Conservation (phyloP, 1,140 invertebrate species). For the Zaprionus camerounensis region DNA sequence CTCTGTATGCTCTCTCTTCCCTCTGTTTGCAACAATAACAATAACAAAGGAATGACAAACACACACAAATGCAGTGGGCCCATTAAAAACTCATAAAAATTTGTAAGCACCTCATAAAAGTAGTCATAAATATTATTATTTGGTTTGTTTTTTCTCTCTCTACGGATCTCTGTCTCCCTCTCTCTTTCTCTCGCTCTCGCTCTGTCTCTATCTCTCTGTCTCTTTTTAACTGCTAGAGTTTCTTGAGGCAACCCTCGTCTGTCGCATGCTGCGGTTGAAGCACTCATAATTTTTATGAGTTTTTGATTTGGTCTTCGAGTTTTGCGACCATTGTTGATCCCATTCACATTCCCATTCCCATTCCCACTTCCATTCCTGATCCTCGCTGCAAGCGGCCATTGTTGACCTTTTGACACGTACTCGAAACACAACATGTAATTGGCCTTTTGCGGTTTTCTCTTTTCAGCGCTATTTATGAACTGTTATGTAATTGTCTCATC, state of each 20-base stretch:
- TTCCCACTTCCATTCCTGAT: constrained; percentile 46
- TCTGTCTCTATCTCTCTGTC: constrained; percentile 8
- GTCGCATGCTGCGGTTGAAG: constrained; percentile 57
- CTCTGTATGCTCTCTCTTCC: neutral
- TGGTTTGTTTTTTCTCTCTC: constrained; percentile 43
- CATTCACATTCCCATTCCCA: neutral
- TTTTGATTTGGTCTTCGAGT: constrained; percentile 71
- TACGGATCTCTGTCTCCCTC: constrained; percentile 23
- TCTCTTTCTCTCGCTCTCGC: constrained; percentile 27
- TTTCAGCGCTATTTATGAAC: constrained; percentile 60
- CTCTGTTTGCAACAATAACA: neutral
- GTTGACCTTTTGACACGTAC: constrained; percentile 63
- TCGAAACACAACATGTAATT: constrained; percentile 28
- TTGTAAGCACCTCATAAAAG: constrained; percentile 85
- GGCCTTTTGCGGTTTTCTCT: constrained; percentile 36
- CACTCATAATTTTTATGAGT: constrained; percentile 81
- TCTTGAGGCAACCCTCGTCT: constrained; percentile 63
- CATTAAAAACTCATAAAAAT: constrained; percentile 84
- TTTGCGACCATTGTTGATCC: constrained; percentile 50
- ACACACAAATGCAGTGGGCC: constrained; percentile 57
- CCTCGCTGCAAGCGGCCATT: constrained; percentile 67
- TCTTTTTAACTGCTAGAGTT: constrained; percentile 20
- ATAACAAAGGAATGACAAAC: constrained; percentile 39
- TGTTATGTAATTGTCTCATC: constrained; percentile 55
- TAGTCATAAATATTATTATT: constrained; percentile 84